These are phyloP conservation scores for Drosophila differens DNA, from an alignment of 2,888 invertebrate genomes.

Conservation along the genomic window DNA sequence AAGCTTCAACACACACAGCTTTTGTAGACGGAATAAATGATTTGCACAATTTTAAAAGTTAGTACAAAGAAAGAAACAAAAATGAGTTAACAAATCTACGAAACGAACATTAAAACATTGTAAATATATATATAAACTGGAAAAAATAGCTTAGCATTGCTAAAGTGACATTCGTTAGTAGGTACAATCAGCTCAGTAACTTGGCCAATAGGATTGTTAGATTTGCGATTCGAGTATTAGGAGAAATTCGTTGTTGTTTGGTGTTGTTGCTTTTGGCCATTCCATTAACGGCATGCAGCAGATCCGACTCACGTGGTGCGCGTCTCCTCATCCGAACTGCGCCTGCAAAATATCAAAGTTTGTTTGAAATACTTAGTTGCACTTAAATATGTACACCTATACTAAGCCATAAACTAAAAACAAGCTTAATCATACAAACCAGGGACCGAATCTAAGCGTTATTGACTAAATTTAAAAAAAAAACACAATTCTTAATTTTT, in stretches of 20 bases:
- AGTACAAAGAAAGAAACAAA: conserved; percentile 11
- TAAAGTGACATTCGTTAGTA: conserved; percentile 31
- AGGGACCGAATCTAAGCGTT: background rate
- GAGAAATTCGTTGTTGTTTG: conserved; percentile 52
- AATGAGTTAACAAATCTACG: conserved; percentile 3
- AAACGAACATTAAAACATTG: conserved; percentile 12
- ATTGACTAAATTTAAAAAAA: background rate
- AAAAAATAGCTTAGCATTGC: conserved; percentile 11
- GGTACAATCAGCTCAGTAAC: conserved; percentile 24
- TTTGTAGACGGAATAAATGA: conserved; percentile 43
- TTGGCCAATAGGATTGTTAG: conserved; percentile 49
- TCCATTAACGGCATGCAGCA: conserved; percentile 15
- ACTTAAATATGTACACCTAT: background rate
- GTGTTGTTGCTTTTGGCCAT: conserved; percentile 11
- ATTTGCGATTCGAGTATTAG: conserved; percentile 57
- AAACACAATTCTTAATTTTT: background rate
- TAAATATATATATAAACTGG: conserved; percentile 4
- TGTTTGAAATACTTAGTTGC: background rate
- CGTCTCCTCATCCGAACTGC: conserved; percentile 84
- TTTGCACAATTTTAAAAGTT: conserved; percentile 32
- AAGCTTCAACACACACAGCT: conserved; percentile 23
- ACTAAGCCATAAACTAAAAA: background rate
- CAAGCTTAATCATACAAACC: background rate
- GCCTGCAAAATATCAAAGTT: conserved; percentile 69
- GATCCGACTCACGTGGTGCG: conserved; percentile 83